Evolutionary conservation across 2,888 invertebrate genomes (phyloP), one percentile per base, ranked within the genome.

Genomic region (Sialis lutaria): DNA sequence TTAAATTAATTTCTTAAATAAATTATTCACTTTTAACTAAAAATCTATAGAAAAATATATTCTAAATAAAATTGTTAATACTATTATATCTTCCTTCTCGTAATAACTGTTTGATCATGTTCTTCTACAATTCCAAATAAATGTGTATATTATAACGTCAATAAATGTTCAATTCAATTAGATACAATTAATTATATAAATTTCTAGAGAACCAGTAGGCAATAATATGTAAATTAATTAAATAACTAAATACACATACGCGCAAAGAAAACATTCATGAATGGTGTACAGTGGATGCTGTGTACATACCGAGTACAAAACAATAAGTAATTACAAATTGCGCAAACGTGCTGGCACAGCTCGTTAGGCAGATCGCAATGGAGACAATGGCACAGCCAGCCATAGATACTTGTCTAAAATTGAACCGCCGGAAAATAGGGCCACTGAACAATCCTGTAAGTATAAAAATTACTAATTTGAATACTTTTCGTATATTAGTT

Each of bases 381-480:
- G 64, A 64, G 55, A 66, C 63, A 35, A 69, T 47, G 2, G 56
- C 50, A 6, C 63, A 60, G 33, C 69, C 69, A 44, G 60, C 50
- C 13, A 65, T 54, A 6, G 67, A 64, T n/a, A 67, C 62, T 49
- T 57, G 58, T 51, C 64, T 57, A 51, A 63, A 68, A 33, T 62
- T 58, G 51, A 60, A 67, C 52, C 56, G 62, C 53, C 64, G 67
- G 48, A 70, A 52, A 34, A 69, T 53, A 1, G 67, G 68, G 37
- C 67, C 69, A 44, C 64, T 59, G 42, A 69, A 56, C 46, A 70
- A 59, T 48, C 62, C 64, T 64, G 41, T 10, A 22, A 41, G n/a
- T 40, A 9, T 10, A 22, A 42, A n/a, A 35, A 33, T 13, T 39
- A 4, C 7, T 33, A 22, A 22, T 22, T 2, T 22, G 4, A 22